phyloP scores from a whole-genome alignment of 1,140 invertebrate genomes.

The Drosophila nannoptera region DNA sequence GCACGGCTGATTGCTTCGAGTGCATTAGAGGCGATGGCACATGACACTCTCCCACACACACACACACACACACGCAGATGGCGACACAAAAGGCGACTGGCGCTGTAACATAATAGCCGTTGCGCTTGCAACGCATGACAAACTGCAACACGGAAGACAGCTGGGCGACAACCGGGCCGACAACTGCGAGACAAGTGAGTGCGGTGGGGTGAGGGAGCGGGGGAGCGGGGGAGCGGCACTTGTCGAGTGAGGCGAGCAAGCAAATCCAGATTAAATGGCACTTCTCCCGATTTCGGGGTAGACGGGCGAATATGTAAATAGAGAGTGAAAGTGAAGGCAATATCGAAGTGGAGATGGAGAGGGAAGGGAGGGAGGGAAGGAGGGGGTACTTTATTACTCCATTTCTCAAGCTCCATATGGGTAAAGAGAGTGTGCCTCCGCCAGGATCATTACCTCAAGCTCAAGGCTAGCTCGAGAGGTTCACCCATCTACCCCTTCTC shows the following conservation, averaged over 20 bases:
- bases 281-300: background rate
- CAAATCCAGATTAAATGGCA: slow-evolving; percentile 61
- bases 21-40: slow-evolving; percentile 18
- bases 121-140: slow-evolving; percentile 8
- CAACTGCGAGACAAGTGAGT: background rate
- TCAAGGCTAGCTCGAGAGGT: too few relatives aligned
- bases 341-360: background rate
- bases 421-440: too few relatives aligned
- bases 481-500: too few relatives aligned
- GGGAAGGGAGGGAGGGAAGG: too few relatives aligned
- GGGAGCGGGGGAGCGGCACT: slow-evolving; percentile 45
- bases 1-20: slow-evolving; percentile 30
- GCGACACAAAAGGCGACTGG: slow-evolving; percentile 4
- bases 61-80: too few relatives aligned
- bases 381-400: too few relatives aligned
- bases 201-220: background rate
- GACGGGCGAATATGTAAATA: too few relatives aligned
- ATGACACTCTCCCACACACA: slow-evolving; percentile 35
- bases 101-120: slow-evolving; percentile 41
- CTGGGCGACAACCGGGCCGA: slow-evolving; percentile 10
- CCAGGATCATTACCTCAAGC: too few relatives aligned
- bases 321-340: background rate
- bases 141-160: slow-evolving; percentile 40
- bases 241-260: slow-evolving; percentile 37
- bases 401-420: too few relatives aligned